phyloP scores from a whole-genome alignment of 2,113 vertebrate species.

The Podocnemis expansa region DNA sequence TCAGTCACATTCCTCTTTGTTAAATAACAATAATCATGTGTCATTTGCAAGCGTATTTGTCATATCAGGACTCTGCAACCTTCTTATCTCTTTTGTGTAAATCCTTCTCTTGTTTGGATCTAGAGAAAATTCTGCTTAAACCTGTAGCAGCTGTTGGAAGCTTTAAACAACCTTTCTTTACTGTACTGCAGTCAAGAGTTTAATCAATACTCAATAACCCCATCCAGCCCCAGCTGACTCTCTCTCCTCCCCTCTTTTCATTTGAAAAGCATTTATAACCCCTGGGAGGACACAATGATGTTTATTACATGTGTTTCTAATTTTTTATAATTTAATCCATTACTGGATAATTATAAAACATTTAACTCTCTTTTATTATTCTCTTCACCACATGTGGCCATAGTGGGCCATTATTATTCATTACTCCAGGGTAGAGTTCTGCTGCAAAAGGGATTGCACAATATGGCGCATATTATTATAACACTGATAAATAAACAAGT shows the following conservation, averaged over 20 bases:
- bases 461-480: fast-evolving
- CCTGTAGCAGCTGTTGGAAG: neutral
- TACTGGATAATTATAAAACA: neutral
- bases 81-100: neutral
- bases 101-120: neutral
- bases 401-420: neutral
- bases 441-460: fast-evolving
- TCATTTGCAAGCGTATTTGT: fast-evolving
- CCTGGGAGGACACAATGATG: too few species aligned
- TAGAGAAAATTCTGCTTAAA: neutral
- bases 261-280: neutral
- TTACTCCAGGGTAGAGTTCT: neutral
- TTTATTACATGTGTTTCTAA: neutral
- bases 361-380: neutral
- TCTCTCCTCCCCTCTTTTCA: neutral
- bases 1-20: fast-evolving
- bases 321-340: neutral
- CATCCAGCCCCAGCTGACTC: neutral
- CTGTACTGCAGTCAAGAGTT: neutral
- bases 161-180: neutral
- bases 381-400: fast-evolving
- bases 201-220: neutral
- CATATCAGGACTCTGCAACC: fast-evolving
- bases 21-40: neutral
- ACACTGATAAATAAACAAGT: neutral